phyloP scores from a whole-genome alignment of 2,797 vertebrate species.

The Melanotaenia maccullochi region DNA sequence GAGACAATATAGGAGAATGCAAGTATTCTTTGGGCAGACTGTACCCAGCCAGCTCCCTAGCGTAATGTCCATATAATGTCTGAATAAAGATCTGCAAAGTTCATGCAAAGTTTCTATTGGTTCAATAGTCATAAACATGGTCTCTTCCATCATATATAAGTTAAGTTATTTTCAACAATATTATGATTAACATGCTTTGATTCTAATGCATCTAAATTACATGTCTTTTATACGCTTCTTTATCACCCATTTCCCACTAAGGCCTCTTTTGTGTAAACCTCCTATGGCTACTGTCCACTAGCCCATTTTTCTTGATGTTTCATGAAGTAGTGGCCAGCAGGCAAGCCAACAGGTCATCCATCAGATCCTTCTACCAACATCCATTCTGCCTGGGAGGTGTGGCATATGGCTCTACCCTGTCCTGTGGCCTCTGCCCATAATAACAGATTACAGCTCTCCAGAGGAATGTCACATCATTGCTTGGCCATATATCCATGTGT shows the following conservation, averaged over 20 bases:
- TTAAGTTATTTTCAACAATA: too few species aligned
- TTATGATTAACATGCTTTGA: constrained; percentile 17
- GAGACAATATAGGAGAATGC: not conserved
- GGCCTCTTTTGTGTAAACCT: constrained; percentile 48
- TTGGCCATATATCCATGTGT: constrained; percentile 72
- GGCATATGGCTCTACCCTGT: constrained; percentile 63
- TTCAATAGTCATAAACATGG: not conserved
- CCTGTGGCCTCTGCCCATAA: constrained; percentile 67
- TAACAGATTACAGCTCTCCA: constrained; percentile 77
- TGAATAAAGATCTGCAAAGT: not conserved
- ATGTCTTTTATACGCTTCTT: constrained; percentile 42
- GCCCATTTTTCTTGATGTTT: constrained; percentile 67
- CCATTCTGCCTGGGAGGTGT: constrained; percentile 72
- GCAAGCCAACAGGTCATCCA: constrained; percentile 72
- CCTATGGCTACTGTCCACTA: constrained; percentile 45
- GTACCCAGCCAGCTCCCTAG: not conserved
- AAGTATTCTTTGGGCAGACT: not conserved
- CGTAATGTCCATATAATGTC: not conserved
- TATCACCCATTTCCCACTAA: constrained; percentile 36
- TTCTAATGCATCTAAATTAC: constrained; percentile 12
- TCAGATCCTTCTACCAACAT: constrained; percentile 68
- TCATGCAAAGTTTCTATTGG: not conserved
- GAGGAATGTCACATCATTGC: constrained; percentile 75
- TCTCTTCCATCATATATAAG: not conserved
- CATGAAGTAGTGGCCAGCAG: constrained; percentile 62